phyloP scores from a whole-genome alignment of 1,140 invertebrate species.

The Oppia nitens region DNA sequence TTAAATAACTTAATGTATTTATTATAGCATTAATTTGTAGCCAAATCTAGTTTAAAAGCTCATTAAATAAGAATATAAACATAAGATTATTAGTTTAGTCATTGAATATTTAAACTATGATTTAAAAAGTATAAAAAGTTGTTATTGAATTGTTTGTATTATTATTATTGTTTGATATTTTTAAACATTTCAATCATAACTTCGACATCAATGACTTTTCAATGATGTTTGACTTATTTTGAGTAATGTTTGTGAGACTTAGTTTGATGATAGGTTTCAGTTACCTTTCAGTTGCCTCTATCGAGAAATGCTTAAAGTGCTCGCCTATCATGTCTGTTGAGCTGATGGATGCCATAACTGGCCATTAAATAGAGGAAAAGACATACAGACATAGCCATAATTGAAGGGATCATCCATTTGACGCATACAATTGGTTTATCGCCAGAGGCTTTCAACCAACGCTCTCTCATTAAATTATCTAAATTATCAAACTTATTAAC shows the following conservation, averaged over 20 bases:
- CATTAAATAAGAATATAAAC: too few relatives aligned
- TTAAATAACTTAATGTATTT: background rate
- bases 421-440: background rate
- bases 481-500: too few relatives aligned
- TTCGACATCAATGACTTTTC: background rate
- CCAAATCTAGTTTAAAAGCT: background rate
- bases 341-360: background rate
- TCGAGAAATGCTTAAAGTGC: background rate
- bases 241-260: background rate
- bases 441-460: background rate
- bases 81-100: too few relatives aligned
- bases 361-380: background rate
- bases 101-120: too few relatives aligned
- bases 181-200: background rate
- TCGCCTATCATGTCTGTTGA: background rate
- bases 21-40: background rate
- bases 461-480: too few relatives aligned
- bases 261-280: background rate
- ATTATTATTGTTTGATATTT: too few relatives aligned
- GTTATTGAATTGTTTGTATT: too few relatives aligned
- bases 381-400: background rate
- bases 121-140: too few relatives aligned
- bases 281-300: background rate
- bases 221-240: background rate
- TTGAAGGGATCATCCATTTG: background rate